Conservation (phyloP, 2,113 vertebrate species). For the Phoenicopterus ruber region DNA sequence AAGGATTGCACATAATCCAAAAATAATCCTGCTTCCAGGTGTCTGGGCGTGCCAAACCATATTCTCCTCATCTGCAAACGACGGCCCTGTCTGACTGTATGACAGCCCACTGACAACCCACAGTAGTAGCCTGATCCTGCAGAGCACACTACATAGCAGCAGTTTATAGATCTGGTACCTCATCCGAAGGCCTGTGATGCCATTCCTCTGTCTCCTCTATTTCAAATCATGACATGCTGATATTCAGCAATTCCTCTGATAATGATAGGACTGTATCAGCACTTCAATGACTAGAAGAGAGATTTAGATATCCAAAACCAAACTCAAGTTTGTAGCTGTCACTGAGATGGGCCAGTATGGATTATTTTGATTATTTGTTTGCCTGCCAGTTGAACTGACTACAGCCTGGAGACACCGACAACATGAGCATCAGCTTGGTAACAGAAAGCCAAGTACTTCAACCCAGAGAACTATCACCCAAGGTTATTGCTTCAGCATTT, state of each 20-base stretch:
- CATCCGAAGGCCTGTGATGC: neutral
- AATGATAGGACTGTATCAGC: neutral
- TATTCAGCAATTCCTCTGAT: neutral
- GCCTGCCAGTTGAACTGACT: neutral
- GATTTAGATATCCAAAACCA: neutral
- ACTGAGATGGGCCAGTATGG: neutral
- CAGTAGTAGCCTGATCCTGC: neutral
- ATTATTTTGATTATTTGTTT: neutral
- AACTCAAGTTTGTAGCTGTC: neutral
- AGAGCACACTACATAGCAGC: neutral
- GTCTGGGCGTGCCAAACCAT: neutral
- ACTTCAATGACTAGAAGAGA: neutral
- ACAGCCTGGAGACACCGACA: neutral
- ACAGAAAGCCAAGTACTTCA: neutral
- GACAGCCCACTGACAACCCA: neutral
- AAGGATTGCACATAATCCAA: neutral
- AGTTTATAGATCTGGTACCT: neutral
- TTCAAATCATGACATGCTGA: neutral
- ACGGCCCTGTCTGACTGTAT: neutral
- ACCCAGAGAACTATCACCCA: neutral
- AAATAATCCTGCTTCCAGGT: neutral
- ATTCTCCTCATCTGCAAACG: neutral
- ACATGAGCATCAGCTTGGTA: neutral
- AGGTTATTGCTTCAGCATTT: neutral
- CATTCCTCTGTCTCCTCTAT: neutral